phyloP scores from a whole-genome alignment of 2,888 invertebrate genomes.

The Dendrolimus pini region DNA sequence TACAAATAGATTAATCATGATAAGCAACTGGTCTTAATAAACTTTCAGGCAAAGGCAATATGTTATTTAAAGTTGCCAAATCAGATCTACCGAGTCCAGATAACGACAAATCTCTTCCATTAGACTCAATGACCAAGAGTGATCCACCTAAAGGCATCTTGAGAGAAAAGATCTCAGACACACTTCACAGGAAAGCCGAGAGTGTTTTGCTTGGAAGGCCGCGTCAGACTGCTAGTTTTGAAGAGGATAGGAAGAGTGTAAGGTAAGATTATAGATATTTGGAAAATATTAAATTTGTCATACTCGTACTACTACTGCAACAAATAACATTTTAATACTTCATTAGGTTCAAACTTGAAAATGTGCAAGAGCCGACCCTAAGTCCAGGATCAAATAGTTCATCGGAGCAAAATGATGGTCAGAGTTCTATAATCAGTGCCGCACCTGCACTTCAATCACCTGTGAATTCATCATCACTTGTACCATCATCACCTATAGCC shows the following conservation, averaged over 20 bases:
- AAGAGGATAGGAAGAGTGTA: slow-evolving; percentile 87
- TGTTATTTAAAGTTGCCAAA: slow-evolving; percentile 55
- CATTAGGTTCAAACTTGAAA: slow-evolving; percentile 59
- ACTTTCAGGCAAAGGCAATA: slow-evolving; percentile 52
- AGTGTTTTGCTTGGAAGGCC: slow-evolving; percentile 35
- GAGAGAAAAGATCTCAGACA: slow-evolving; percentile 73
- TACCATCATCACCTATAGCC: background rate
- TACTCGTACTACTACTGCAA: too few relatives aligned
- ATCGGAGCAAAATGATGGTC: slow-evolving; percentile 64
- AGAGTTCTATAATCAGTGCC: slow-evolving; percentile 62
- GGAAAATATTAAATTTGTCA: too few relatives aligned
- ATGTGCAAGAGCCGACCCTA: slow-evolving; percentile 54
- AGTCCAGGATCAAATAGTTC: slow-evolving; percentile 71
- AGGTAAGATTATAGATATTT: slow-evolving; percentile 31
- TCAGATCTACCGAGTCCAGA: slow-evolving; percentile 64
- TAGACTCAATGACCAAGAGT: slow-evolving; percentile 60
- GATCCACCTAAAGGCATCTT: slow-evolving; percentile 78
- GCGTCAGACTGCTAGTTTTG: slow-evolving; percentile 65
- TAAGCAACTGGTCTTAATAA: too few relatives aligned
- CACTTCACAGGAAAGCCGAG: slow-evolving; percentile 42
- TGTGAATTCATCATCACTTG: slow-evolving; percentile 22
- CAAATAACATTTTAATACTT: background rate
- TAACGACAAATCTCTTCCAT: slow-evolving; percentile 54
- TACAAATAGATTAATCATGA: too few relatives aligned
- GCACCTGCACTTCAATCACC: slow-evolving; percentile 28